phyloP scores from a whole-genome alignment of 2,797 vertebrate genomes.

The Octomys mimax region DNA sequence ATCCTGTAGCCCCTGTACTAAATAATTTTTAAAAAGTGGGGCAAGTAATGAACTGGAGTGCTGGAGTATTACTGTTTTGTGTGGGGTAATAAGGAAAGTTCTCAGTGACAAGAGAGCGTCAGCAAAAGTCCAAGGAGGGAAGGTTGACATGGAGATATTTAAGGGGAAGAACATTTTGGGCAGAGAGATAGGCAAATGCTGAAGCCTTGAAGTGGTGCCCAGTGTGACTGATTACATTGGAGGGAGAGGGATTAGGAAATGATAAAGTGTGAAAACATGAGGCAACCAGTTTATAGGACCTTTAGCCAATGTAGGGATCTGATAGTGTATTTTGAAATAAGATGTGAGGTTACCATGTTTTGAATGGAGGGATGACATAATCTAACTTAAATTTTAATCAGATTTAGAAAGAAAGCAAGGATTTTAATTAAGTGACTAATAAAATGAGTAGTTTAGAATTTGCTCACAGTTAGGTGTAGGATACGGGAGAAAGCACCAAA shows the following conservation, averaged over 20 bases:
- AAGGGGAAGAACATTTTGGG: background rate
- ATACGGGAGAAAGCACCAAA: background rate
- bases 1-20: too few relatives aligned
- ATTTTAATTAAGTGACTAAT: background rate
- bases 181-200: background rate
- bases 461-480: background rate
- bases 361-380: background rate
- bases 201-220: background rate
- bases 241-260: background rate
- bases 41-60: background rate
- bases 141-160: background rate
- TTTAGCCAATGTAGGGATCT: background rate
- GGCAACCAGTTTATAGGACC: background rate
- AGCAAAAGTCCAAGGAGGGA: background rate
- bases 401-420: constrained; percentile 13
- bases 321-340: constrained; percentile 18
- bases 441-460: background rate
- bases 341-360: constrained; percentile 20
- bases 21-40: background rate
- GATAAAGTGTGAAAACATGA: background rate
- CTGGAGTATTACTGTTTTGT: background rate
- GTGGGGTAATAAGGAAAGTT: background rate
- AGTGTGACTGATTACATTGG: background rate
- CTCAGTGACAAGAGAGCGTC: background rate
- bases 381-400: constrained; percentile 32